phyloP scores from a whole-genome alignment of 2,888 invertebrate species.

The Tridacna crocea region DNA sequence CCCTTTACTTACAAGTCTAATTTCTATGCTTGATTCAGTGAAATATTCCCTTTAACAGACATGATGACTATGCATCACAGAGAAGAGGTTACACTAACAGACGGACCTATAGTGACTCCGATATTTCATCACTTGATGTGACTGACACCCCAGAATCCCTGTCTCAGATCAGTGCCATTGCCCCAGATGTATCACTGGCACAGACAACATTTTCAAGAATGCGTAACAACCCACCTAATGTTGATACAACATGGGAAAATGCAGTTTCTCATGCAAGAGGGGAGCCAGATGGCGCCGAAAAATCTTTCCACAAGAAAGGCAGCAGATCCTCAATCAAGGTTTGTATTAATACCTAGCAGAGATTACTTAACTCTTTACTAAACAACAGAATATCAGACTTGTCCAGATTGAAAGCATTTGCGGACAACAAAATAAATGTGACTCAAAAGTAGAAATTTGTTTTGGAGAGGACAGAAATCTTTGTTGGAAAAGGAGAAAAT shows the following conservation, averaged over 20 bases:
- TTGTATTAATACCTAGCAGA: background rate
- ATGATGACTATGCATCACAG: slow-evolving; percentile 33
- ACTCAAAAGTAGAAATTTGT: too few relatives aligned
- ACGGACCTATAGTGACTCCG: slow-evolving; percentile 62
- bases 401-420: too few relatives aligned
- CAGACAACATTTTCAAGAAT: slow-evolving; percentile 65
- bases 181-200: slow-evolving; percentile 67
- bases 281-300: slow-evolving; percentile 80
- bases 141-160: slow-evolving; percentile 75
- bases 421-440: too few relatives aligned
- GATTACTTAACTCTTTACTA: too few relatives aligned
- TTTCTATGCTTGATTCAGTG: too few relatives aligned
- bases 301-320: slow-evolving; percentile 67
- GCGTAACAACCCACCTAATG: slow-evolving; percentile 47
- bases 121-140: slow-evolving; percentile 63
- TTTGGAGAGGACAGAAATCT: too few relatives aligned
- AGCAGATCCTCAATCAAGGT: slow-evolving; percentile 59
- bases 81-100: slow-evolving; percentile 39
- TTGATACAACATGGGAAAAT: slow-evolving; percentile 76
- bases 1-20: too few relatives aligned
- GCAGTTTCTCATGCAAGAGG: slow-evolving; percentile 79
- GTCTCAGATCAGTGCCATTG: slow-evolving; percentile 78
- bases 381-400: too few relatives aligned
- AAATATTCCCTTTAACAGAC: slow-evolving; percentile 7
- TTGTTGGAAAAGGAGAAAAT: too few relatives aligned